phyloP scores from a whole-genome alignment of 2,797 vertebrate genomes.

The Urosaurus nigricauda region DNA sequence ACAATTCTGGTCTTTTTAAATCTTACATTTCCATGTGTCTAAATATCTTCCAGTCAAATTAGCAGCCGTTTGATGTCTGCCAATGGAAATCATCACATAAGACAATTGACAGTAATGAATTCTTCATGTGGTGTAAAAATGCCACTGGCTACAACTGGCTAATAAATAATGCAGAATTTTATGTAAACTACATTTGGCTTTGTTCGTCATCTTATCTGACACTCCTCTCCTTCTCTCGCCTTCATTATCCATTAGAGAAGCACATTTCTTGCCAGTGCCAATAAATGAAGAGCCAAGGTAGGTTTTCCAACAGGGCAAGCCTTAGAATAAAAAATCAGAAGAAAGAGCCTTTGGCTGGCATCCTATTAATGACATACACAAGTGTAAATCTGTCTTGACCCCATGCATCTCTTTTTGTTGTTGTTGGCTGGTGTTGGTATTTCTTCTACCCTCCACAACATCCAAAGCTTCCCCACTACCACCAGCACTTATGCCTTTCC shows the following conservation, averaged over 20 bases:
- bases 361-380: background rate
- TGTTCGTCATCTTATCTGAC: conserved; percentile 27
- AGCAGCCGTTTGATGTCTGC: conserved; percentile 21
- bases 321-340: background rate
- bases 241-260: conserved; percentile 6
- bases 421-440: too few relatives aligned
- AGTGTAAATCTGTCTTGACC: background rate
- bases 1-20: conserved; percentile 21
- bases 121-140: conserved; percentile 23
- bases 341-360: background rate
- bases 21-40: conserved; percentile 24
- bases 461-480: too few relatives aligned
- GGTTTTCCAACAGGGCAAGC: background rate
- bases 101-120: conserved; percentile 49
- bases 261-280: background rate
- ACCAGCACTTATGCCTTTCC: too few relatives aligned
- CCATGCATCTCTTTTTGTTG: too few relatives aligned
- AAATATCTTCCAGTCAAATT: conserved; percentile 45
- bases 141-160: conserved; percentile 39
- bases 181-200: conserved; percentile 29
- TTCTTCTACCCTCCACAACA: too few relatives aligned
- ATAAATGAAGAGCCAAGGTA: background rate
- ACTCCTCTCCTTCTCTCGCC: background rate
- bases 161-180: conserved; percentile 46
- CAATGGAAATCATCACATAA: conserved; percentile 28